Evolutionary conservation across 2,797 vertebrate species (phyloP).

Genomic region (Halcyon leucocephala): DNA sequence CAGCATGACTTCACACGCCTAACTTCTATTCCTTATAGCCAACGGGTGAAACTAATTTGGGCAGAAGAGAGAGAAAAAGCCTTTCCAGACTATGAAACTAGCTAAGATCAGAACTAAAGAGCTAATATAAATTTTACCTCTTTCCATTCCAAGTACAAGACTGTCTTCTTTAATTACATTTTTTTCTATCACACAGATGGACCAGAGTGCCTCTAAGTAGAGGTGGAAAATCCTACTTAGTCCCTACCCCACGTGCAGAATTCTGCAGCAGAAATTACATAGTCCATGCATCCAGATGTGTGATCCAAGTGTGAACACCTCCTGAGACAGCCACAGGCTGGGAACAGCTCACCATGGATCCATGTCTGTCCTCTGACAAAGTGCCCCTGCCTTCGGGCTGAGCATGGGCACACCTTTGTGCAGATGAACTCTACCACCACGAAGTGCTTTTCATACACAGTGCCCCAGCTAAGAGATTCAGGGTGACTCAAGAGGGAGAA

Average conservation of each 20-base stretch:
- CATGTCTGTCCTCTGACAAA: not conserved
- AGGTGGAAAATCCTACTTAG: not conserved
- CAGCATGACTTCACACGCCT: not conserved
- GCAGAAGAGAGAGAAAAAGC: conserved; percentile 17
- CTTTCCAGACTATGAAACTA: not conserved
- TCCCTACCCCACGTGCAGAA: not conserved
- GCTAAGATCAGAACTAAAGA: not conserved
- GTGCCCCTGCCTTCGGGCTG: not conserved
- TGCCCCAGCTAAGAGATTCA: not conserved
- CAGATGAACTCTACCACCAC: no score
- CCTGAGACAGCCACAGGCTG: not conserved
- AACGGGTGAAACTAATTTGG: not conserved
- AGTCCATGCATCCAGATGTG: not conserved
- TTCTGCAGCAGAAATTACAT: not conserved
- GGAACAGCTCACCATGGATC: not conserved
- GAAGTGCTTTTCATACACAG: not conserved
- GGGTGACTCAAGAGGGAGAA: not conserved
- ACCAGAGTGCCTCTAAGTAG: not conserved
- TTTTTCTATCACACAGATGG: not conserved
- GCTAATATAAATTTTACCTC: not conserved
- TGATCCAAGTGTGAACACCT: not conserved
- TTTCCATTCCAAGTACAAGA: not conserved
- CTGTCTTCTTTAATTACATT: not conserved
- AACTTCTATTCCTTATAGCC: not conserved
- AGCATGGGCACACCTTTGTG: not conserved